phyloP scores from a whole-genome alignment of 2,888 invertebrate genomes.

The Oasisia sp. region DNA sequence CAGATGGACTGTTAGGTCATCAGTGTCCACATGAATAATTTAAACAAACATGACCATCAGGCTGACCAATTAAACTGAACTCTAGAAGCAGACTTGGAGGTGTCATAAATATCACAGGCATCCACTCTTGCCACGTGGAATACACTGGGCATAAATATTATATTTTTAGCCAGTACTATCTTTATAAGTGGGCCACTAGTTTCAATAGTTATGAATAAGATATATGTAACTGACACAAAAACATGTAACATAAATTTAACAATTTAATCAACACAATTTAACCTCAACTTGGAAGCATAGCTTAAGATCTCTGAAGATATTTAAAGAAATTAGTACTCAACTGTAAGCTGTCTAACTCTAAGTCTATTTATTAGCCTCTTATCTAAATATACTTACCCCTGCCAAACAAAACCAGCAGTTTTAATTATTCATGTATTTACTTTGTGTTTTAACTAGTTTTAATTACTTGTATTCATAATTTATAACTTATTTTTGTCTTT shows the following conservation, averaged over 20 bases:
- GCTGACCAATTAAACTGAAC: background rate
- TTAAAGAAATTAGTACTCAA: background rate
- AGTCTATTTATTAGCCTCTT: background rate
- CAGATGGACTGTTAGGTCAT: background rate
- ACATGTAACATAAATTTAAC: background rate
- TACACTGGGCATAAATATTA: background rate
- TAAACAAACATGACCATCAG: background rate
- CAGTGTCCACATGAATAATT: background rate
- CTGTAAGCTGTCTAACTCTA: background rate
- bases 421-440: background rate
- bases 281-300: background rate
- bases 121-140: background rate
- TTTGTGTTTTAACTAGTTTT: background rate
- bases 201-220: no score
- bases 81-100: background rate
- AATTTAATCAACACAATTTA: background rate
- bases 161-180: no score
- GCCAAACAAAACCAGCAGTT: background rate
- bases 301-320: background rate
- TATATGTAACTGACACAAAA: no score
- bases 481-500: no score
- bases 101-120: background rate
- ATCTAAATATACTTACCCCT: background rate
- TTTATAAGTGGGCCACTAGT: no score
- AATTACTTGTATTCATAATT: background rate